These are phyloP conservation scores for Cremastobaeus sp. DNA, from an alignment of 2,888 invertebrate genomes.

Conservation along the genomic window DNA sequence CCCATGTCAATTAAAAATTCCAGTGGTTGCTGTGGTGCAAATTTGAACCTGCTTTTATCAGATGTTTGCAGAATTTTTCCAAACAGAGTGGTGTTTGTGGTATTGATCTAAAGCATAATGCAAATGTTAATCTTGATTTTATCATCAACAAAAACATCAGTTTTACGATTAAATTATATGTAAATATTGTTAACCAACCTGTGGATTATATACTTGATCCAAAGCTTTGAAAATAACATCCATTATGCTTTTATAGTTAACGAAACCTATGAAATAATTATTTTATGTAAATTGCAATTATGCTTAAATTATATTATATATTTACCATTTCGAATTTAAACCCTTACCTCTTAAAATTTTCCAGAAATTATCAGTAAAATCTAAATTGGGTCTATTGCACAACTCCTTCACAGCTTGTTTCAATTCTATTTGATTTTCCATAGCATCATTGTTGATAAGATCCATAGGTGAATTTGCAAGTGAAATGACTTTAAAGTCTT, in stretches of 20 bases:
- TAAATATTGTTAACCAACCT: not conserved
- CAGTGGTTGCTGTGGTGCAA: constrained; percentile 68
- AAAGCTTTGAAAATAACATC: constrained; percentile 41
- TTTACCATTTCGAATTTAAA: not conserved
- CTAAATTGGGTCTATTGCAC: constrained; percentile 39
- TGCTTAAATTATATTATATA: not conserved
- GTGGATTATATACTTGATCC: constrained; percentile 18
- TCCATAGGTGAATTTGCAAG: constrained; percentile 12
- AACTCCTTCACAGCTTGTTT: constrained; percentile 35
- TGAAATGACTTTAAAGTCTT: constrained; percentile 38
- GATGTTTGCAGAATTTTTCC: constrained; percentile 29
- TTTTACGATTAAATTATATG: not conserved
- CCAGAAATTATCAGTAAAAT: constrained; percentile 60
- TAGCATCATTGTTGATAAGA: constrained; percentile 4
- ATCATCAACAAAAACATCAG: not conserved
- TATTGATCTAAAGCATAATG: constrained; percentile 51
- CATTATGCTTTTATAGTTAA: constrained; percentile 31
- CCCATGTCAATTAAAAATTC: constrained; percentile 72
- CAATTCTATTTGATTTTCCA: constrained; percentile 29
- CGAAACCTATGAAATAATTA: constrained; percentile 28
- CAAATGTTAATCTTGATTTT: constrained; percentile 4
- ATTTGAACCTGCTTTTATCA: constrained; percentile 29
- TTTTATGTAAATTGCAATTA: not conserved
- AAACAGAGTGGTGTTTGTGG: constrained; percentile 43
- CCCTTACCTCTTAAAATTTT: constrained; percentile 46